Evolutionary conservation across 1,140 invertebrate species (phyloP), one percentile per base, ranked within the genome.

Genomic region (Drosophila setifemur): DNA sequence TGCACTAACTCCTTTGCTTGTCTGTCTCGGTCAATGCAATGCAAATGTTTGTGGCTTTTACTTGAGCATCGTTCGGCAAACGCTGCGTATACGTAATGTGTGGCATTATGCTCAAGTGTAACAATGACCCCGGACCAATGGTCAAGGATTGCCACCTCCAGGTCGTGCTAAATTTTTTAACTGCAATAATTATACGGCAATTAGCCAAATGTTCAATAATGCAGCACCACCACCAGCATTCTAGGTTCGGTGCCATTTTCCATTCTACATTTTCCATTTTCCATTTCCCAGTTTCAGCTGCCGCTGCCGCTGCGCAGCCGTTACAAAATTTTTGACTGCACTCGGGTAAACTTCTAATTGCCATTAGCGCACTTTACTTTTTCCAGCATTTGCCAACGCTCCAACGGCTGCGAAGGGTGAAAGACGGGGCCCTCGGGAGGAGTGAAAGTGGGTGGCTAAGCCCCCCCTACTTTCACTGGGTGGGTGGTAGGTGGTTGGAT

Each of bases 151-250:
- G 37, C 57, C 26, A 25, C 14, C 39, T 21, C 26, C n/a, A 40
- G 11, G 7, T 18, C 37, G 78, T 74, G 54, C 60, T 85, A 71
- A 79, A 83, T 85, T 85, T 85, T 85, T 87, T 87, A 86, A 73
- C 81, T 87, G 81, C 81, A 85, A 85, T 85, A 85, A 85, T 85
- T 85, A 85, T 86, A 82, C 76, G 81, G 76, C 81, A 85, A 85
- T 85, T 85, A 85, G 81, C 66, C 74, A 73, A 83, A 86, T 86
- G 81, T 85, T 85, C 81, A 85, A 85, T 85, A 85, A 82, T 85
- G 81, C 81, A 85, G 81, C 82, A 66, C 45, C 44, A 49, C 49
- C 37, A 31, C 26, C 50, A 31, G 49, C 49, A 4, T 53, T 26
- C 42, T 35, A 25, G 43, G 25, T 23, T 44, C 23, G 63, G 52